Base-by-base conservation (phyloP, 2,888 invertebrate species). In the Epinotia brunnichana region DNA sequence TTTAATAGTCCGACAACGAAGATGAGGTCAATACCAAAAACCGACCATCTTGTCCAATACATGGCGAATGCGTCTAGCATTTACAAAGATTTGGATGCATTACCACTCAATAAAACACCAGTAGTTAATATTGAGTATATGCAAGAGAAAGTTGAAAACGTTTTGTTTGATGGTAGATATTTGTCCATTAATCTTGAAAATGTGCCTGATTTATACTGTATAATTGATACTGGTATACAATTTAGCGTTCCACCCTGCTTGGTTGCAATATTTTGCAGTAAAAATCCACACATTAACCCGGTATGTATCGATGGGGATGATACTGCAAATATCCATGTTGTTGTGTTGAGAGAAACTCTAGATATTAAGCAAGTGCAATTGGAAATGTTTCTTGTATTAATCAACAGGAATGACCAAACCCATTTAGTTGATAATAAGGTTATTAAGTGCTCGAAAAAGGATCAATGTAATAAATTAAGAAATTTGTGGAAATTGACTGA, bases 281-380 rank as follows among this genome's bases (percentile, higher is more conserved):
- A 51, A 51, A 51, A 51, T 51, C 51, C 51, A 51, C 51, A 51
- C 51, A n/a, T 51, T n/a, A 51, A 51, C n/a, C 51, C 51, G 51
- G 13, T 51, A 51, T 51, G 51, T 51, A 51, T 51, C n/a, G 51
- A 51, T 4, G 51, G 51, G 1, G 51, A 51, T n/a, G 51, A 51
- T 4, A 51, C 13, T n/a, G 51, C 51, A 13, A 51, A 51, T n/a
- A n/a, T 51, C 2, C 51, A 51, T n/a, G 51, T 51, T 13, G 51
- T 51, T 4, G 51, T 51, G n/a, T n/a, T 51, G 13, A 51, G 51
- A 51, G 51, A 51, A n/a, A n/a, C 13, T n/a, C 51, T 51, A 1
- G 51, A n/a, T 15, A 51, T 51, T 51, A 51, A 51, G 2, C 13
- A 2, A 2, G 51, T 51, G n/a, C 51, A n/a, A n/a, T 51, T 51